A percentile compares a stretch with the other conserved stretches of the same genome.
phyloP scores from a whole-genome alignment of 1,140 invertebrate species.

The Centruroides vittatus region DNA sequence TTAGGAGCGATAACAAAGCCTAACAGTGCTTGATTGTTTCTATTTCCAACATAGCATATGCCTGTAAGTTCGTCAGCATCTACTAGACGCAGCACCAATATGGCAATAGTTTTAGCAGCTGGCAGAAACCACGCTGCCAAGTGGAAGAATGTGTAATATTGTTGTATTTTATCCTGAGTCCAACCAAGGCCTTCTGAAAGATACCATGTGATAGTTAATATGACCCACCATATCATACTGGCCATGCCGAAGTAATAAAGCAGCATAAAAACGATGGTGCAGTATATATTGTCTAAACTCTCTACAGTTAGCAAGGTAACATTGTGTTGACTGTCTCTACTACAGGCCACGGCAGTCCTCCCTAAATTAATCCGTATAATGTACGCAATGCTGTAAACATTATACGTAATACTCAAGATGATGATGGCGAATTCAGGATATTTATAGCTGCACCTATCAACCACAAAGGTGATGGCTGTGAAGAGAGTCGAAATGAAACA shows the following conservation, averaged over 20 bases:
- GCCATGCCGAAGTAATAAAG: conserved; percentile 91
- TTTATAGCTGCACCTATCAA: conserved; percentile 28
- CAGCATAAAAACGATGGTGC: conserved; percentile 70
- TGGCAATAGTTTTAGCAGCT: conserved; percentile 65
- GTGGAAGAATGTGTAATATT: conserved; percentile 85
- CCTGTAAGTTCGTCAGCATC: conserved; percentile 48
- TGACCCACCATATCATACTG: conserved; percentile 84
- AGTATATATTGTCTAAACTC: conserved; percentile 71
- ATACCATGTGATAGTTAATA: conserved; percentile 86
- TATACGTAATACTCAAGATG: conserved; percentile 36
- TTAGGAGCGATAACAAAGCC: conserved; percentile 75
- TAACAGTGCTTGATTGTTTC: conserved; percentile 55
- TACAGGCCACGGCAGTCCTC: conserved; percentile 40
- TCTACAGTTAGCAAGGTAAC: conserved; percentile 52
- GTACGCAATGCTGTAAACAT: conserved; percentile 39
- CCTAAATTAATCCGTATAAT: conserved; percentile 55
- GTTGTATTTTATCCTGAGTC: conserved; percentile 87
- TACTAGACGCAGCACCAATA: conserved; percentile 59
- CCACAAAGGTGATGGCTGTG: conserved; percentile 37
- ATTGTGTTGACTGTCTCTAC: conserved; percentile 42
- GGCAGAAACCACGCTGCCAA: conserved; percentile 77
- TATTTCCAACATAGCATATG: conserved; percentile 52
- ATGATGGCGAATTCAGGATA: conserved; percentile 41
- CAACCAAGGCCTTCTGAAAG: conserved; percentile 82
- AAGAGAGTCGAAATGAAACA: conserved; percentile 39